Evolutionary conservation across 2,113 vertebrate genomes (phyloP).

Genomic region (Hiodon tergisus): DNA sequence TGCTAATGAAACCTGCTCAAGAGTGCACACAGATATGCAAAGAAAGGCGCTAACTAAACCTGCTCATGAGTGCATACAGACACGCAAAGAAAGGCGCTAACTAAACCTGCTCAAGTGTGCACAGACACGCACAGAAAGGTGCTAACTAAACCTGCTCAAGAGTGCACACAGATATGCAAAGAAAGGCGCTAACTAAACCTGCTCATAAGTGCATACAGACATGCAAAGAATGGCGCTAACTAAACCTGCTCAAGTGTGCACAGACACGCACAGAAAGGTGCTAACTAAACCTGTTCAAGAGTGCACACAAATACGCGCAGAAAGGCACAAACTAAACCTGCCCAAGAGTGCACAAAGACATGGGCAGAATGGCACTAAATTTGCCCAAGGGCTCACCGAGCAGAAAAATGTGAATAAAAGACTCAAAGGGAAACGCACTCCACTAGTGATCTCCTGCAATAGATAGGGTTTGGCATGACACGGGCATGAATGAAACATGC

Average conservation of each 20-base stretch:
- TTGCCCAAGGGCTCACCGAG: neutral
- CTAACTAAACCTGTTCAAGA: neutral
- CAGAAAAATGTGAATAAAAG: too few relatives aligned
- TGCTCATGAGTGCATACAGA: neutral
- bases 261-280: neutral
- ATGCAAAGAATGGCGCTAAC: neutral
- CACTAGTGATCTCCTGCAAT: neutral
- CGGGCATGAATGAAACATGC: neutral
- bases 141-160: neutral
- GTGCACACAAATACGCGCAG: neutral
- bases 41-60: neutral
- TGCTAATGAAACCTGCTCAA: neutral
- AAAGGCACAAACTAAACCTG: too few relatives aligned
- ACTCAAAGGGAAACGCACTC: neutral
- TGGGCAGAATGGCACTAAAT: neutral
- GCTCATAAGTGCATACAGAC: neutral
- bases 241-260: neutral
- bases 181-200: neutral
- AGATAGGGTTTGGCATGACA: neutral
- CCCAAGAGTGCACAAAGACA: neutral
- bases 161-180: neutral
- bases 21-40: neutral
- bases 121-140: neutral
- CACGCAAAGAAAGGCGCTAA: too few relatives aligned
- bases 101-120: too few relatives aligned